Percentiles rank a stretch among this genome's conserved stretches.
These are phyloP conservation scores for Charina bottae DNA, from an alignment of 2,113 vertebrate species.

Conservation along the genomic window DNA sequence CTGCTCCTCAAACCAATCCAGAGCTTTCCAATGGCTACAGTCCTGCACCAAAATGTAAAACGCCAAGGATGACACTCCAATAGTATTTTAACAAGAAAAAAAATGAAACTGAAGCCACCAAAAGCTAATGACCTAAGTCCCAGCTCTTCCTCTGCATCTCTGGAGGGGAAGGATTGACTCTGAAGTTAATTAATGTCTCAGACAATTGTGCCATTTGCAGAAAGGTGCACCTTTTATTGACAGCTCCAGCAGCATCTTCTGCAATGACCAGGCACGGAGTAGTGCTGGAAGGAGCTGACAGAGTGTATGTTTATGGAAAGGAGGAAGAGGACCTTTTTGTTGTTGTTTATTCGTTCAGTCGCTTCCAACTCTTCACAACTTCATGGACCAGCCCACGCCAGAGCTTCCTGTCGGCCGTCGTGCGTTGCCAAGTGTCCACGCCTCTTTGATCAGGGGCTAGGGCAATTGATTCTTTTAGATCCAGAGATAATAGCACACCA, in stretches of 20 bases:
- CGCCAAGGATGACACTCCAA: neutral
- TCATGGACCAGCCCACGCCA: too few relatives aligned
- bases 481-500: too few relatives aligned
- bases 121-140: slow-evolving; percentile 61
- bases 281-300: slow-evolving; percentile 1
- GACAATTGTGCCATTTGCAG: slow-evolving; percentile 47
- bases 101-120: slow-evolving; percentile 34
- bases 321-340: neutral
- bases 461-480: too few relatives aligned
- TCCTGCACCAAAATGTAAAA: slow-evolving; percentile 2
- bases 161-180: slow-evolving; percentile 63
- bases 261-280: slow-evolving; percentile 13
- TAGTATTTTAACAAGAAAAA: neutral
- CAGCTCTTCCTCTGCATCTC: slow-evolving; percentile 61
- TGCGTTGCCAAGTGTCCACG: too few relatives aligned
- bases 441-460: too few relatives aligned
- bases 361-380: too few relatives aligned
- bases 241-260: slow-evolving; percentile 45
- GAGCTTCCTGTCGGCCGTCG: too few relatives aligned
- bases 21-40: slow-evolving; percentile 2
- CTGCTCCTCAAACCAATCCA: neutral
- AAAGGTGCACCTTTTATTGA: slow-evolving; percentile 64
- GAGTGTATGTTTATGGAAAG: neutral
- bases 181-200: slow-evolving; percentile 68
- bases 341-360: too few relatives aligned